Evolutionary conservation across 2,888 invertebrate genomes (phyloP).

Genomic region (Drosophila algonquin): DNA sequence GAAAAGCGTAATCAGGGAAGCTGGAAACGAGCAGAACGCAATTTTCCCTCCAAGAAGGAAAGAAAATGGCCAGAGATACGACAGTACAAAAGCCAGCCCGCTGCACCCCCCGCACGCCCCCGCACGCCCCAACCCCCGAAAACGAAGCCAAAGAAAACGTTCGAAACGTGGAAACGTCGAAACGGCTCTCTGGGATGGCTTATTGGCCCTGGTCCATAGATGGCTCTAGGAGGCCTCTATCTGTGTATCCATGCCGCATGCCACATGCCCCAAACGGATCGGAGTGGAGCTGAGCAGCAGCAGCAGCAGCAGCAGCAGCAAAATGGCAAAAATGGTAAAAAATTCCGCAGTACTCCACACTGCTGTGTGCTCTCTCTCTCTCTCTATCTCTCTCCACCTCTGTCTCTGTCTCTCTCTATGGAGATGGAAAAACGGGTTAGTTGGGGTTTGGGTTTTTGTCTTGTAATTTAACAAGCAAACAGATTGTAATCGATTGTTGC

Average conservation of each 20-base stretch:
- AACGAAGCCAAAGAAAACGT: constrained; percentile 10
- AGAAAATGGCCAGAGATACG: constrained; percentile 58
- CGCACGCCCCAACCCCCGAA: neutral
- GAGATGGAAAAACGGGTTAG: constrained; percentile 36
- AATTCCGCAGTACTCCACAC: constrained; percentile 53
- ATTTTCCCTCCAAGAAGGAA: constrained; percentile 61
- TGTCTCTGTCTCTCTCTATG: constrained; percentile 2
- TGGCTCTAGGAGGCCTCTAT: constrained; percentile 29
- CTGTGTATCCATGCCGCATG: constrained; percentile 2
- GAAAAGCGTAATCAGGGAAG: constrained; percentile 35
- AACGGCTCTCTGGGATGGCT: constrained; percentile 29
- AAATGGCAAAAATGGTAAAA: constrained; percentile 70
- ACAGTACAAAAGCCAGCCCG: neutral
- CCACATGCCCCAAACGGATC: constrained; percentile 34
- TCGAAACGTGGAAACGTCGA: constrained; percentile 29
- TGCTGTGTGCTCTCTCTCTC: neutral
- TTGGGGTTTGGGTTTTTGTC: constrained; percentile 45
- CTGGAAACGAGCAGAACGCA: constrained; percentile 57
- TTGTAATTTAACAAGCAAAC: constrained; percentile 77
- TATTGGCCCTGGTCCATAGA: constrained; percentile 36
- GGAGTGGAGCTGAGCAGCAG: constrained; percentile 1
- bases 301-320: constrained; percentile 28
- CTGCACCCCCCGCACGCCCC: too few relatives aligned
- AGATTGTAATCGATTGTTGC: constrained; percentile 76
- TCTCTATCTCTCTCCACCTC: neutral